Evolutionary conservation across 2,888 invertebrate species (phyloP).

Genomic region (Tanypteryx hageni): DNA sequence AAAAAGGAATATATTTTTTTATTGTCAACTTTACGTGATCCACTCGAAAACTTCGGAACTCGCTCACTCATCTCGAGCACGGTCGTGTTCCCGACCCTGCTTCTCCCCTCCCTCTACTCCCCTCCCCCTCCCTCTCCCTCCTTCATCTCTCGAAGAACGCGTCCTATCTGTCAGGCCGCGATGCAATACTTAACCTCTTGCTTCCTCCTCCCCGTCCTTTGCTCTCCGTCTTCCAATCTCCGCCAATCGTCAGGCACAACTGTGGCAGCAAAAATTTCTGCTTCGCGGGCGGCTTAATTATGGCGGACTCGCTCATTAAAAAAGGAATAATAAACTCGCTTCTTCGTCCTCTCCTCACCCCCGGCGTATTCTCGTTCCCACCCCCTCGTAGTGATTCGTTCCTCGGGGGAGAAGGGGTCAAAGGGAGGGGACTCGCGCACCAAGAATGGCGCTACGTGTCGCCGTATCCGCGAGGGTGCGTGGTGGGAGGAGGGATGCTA

Average conservation of each 20-base stretch:
- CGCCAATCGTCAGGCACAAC: conserved; percentile 55
- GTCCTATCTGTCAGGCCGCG: conserved; percentile 31
- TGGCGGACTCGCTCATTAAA: conserved; percentile 58
- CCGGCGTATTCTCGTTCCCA: conserved; percentile 68
- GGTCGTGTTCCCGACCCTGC: background rate
- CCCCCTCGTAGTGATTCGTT: conserved; percentile 68
- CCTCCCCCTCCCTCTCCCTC: background rate
- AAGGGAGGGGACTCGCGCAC: background rate
- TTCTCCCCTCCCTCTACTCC: background rate
- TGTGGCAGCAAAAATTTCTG: conserved; percentile 55
- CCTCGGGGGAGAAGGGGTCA: conserved; percentile 70
- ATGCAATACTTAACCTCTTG: background rate
- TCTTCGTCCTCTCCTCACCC: conserved; percentile 68
- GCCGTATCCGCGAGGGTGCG: background rate
- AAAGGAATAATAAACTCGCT: conserved; percentile 70
- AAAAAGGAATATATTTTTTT: background rate
- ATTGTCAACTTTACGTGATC: background rate
- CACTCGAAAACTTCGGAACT: background rate
- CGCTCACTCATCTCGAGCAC: conserved; percentile 1
- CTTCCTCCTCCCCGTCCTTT: background rate
- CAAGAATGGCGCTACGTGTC: background rate
- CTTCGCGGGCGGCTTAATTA: conserved; percentile 61
- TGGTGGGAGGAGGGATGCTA: background rate
- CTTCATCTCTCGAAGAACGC: conserved; percentile 14
- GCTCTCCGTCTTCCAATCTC: conserved; percentile 1